Base-by-base conservation (phyloP, 2,888 invertebrate species). In the Rhodophaea formosa region DNA sequence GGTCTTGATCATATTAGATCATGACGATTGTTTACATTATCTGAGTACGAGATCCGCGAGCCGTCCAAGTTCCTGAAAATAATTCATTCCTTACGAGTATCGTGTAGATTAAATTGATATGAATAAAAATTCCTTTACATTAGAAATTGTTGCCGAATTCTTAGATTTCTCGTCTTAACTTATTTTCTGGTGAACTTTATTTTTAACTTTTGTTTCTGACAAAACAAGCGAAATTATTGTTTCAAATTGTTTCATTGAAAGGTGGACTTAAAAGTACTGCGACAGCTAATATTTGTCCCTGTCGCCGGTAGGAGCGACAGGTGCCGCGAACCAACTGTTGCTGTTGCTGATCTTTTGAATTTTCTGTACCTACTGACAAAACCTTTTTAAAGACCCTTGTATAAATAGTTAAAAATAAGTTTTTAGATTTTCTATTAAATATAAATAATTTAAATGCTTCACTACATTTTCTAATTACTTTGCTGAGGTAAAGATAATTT, bases 21-120 rank as follows among this genome's bases (percentile, higher is more conserved):
- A 23, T 23, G 23, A 17, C 32, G 16, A 51, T 51, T 51, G 51
- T 51, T 51, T 51, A 51, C 51, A 16, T 51, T 51, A 35, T 16
- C 35, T 16, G 35, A 51, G 16, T 16, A 32, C 17, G 35, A 39
- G n/a, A 10, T 10, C 8, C 12, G n/a, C 8, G n/a, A 39, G 39
- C 39, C 39, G 39, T 39, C 6, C 10, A 3, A 39, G 39, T n/a
- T 39, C 39, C 35, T 35, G 35, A 35, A 35, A 35, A 35, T 8
- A 35, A 39, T 6, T 12, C 39, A 39, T 39, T 39, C 1, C n/a
- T 12, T n/a, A 12, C 12, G 3, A 12, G 23, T 23, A 23, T 23
- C 10, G 39, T 39, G 3, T 39, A 10, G 12, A 23, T 23, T 39
- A 39, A 39, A 39, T n/a, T 10, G n/a, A 39, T n/a, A 12, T 39